Base-by-base conservation (phyloP, 64 coral and sea anemone species). In the Trachythela sp. region DNA sequence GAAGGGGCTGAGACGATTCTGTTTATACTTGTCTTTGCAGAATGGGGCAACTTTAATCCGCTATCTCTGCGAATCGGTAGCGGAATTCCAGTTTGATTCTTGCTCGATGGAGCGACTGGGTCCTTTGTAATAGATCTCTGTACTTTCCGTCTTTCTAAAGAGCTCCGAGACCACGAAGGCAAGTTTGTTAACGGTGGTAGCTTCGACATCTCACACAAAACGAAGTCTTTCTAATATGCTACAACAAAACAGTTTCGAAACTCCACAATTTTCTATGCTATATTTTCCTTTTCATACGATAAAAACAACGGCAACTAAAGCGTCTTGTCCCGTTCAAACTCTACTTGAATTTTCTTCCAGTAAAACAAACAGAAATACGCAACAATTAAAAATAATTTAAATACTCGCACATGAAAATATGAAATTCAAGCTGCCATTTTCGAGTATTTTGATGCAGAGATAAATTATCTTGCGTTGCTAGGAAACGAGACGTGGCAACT, bases 91-190 rank as follows among this genome's bases (percentile, higher is more conserved):
- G 26, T 30, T 35, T 39, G 33, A 3, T 20, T 29, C 35, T 37
- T 80, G 15, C 37, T 35, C 31, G 30, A 37, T 14, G 32, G 34
- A 20, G 34, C 75, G 13, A 37, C 33, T 15, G 75, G 75, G 35
- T 80, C 75, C 20, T 80, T 80, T 15, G 75, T 15, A 13, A 80
- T 80, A 34, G 31, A 80, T 22, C 75, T 80, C 4, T 80, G 75
- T 5, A 80, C 75, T 39, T 80, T 80, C 18, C 75, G 20, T 80
- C 75, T 30, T 80, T 80, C 75, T 37, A 80, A 30, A 35, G 75
- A 80, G 37, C 75, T 80, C 33, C 75, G 75, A 37, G 75, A 80
- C 75, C 75, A 80, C 30, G 75, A 80, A 36, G 75, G 75, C 31
- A 80, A 30, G 33, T 80, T 80, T 17, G 20, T 35, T 37, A 80